Base-by-base conservation (phyloP, 2,888 invertebrate genomes). In the Conistra vaccinii region DNA sequence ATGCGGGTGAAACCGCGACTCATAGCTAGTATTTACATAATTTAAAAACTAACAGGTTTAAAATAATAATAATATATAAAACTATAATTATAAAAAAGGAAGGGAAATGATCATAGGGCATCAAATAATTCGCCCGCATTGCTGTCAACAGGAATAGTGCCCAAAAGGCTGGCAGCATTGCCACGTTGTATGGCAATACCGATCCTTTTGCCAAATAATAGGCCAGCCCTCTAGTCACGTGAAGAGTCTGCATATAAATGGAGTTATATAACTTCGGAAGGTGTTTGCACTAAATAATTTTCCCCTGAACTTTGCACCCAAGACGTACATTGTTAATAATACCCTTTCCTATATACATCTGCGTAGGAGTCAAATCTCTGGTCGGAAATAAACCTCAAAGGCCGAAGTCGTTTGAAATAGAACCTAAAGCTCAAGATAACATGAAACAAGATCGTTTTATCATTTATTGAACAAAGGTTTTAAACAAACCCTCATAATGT, bases 381-480 rank as follows among this genome's bases (percentile, higher is more conserved):
- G 12, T 57, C 29, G 10, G 23, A 55, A 20, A 9, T 74, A 58
- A 65, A 68, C 20, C 9, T 20, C 20, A 45, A 80, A 53, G 32
- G 35, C 26, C 2, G 5, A 61, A 48, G 12, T 39, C 58, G 26
- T 60, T 83, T 63, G 58, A 57, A 73, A 83, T 48, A 63, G 70
- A 70, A 61, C 51, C 45, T 10, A 35, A 58, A 83, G 35, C 58
- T 83, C 29, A 58, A 35, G 26, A 83, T 60, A 73, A 45, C 66
- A 35, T 39, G 32, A 67, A 61, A 69, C 80, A 57, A 65, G 32
- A 68, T 26, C 51, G 63, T 65, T 68, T 51, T 3, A 71, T 65
- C n/a, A 68, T 70, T 80, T 48, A 69, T 58, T 35, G 26, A 66
- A 29, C 57, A 55, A 71, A 78, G 71, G 65, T 83, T 80, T n/a